These are phyloP conservation scores for Drosophila anomalata DNA, from an alignment of 2,888 invertebrate species.

Conservation along the genomic window DNA sequence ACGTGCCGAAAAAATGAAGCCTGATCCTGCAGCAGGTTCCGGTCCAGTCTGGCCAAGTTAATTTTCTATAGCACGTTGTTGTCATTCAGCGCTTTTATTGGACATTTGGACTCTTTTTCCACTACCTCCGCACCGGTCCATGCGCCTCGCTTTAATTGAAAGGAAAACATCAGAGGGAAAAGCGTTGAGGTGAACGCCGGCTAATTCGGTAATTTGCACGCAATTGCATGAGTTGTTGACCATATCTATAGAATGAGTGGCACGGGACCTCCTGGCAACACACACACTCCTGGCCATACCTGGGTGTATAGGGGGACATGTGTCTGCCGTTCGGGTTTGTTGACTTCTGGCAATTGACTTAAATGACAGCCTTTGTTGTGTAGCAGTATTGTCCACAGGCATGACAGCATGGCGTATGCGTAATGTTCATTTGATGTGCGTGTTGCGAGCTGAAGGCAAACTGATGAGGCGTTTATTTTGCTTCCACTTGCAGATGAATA, in stretches of 20 bases:
- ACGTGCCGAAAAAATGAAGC: slow-evolving; percentile 59
- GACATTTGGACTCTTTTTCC: slow-evolving; percentile 31
- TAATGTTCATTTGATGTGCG: slow-evolving; percentile 76
- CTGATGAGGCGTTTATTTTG: slow-evolving; percentile 49
- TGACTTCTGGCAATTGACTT: slow-evolving; percentile 74
- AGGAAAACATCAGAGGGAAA: slow-evolving; percentile 67
- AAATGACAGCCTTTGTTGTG: slow-evolving; percentile 73
- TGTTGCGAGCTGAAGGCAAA: slow-evolving; percentile 49
- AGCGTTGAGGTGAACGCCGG: slow-evolving; percentile 71
- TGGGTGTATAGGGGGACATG: slow-evolving; percentile 20
- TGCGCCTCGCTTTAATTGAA: slow-evolving; percentile 66
- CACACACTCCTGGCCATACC: slow-evolving; percentile 1
- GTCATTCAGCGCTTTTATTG: slow-evolving; percentile 73
- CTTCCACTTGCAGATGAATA: slow-evolving; percentile 10
- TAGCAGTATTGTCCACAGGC: slow-evolving; percentile 49
- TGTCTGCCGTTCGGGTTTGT: slow-evolving; percentile 53
- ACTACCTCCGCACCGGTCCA: neutral
- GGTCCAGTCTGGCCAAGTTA: slow-evolving; percentile 64
- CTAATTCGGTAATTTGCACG: slow-evolving; percentile 78
- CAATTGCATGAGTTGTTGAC: slow-evolving; percentile 79
- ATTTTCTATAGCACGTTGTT: slow-evolving; percentile 77
- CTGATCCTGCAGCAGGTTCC: slow-evolving; percentile 37
- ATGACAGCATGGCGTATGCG: slow-evolving; percentile 67
- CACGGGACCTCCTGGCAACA: slow-evolving; percentile 34
- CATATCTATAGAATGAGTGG: slow-evolving; percentile 72